Percentiles rank a stretch among this genome's conserved stretches.
Conservation (phyloP, 2,888 invertebrate species). For the Tiliacea aurago region DNA sequence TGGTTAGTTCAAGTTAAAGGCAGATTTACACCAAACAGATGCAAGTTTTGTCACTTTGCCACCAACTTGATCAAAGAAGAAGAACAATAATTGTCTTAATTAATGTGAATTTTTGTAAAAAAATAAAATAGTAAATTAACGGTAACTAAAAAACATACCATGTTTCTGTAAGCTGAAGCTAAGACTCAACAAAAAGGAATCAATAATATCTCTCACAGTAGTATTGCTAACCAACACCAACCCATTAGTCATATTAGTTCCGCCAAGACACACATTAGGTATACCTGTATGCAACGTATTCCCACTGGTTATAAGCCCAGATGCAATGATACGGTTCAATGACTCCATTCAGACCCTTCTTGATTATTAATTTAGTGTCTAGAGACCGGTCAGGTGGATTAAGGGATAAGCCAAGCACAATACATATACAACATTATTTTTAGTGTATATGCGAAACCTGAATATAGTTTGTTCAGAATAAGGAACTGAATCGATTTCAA, state of each 20-base stretch:
- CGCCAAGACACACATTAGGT: background rate
- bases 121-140: background rate
- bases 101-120: background rate
- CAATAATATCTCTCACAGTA: background rate
- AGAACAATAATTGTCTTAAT: background rate
- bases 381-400: slow-evolving; percentile 24
- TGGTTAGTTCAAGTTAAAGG: background rate
- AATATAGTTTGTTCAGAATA: too few species aligned
- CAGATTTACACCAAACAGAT: background rate
- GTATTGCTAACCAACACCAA: background rate
- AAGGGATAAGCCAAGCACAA: slow-evolving; percentile 13
- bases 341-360: slow-evolving; percentile 24
- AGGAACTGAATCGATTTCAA: too few species aligned
- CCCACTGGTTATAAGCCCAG: slow-evolving; percentile 1
- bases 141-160: background rate
- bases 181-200: background rate
- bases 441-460: too few species aligned
- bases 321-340: slow-evolving; percentile 32
- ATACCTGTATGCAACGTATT: slow-evolving; percentile 1
- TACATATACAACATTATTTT: too few species aligned
- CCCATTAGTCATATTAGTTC: background rate
- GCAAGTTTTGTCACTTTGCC: background rate
- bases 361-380: slow-evolving; percentile 29
- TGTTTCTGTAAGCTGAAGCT: too few species aligned
- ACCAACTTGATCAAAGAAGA: background rate